These are phyloP conservation scores for Acrobasis repandana DNA, from an alignment of 2,888 invertebrate species.

Conservation along the genomic window DNA sequence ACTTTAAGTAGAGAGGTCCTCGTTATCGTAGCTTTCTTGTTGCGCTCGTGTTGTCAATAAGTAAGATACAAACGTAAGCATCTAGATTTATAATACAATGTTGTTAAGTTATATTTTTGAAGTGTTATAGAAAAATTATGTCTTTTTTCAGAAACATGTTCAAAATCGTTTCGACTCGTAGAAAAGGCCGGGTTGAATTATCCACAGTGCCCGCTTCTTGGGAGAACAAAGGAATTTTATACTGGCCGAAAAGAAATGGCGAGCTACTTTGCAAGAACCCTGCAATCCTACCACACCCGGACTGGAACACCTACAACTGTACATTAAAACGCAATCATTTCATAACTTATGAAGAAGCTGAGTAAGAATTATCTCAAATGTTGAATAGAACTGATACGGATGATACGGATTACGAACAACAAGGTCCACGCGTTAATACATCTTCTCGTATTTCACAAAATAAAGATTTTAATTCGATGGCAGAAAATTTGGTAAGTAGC, in stretches of 20 bases:
- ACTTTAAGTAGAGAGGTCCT: no score
- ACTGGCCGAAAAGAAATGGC: constrained; percentile 23
- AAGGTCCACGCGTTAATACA: constrained; percentile 19
- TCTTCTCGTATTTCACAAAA: constrained; percentile 19
- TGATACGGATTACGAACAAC: constrained; percentile 17
- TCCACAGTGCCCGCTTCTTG: constrained; percentile 24
- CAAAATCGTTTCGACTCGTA: constrained; percentile 23
- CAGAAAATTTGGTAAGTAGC: constrained; percentile 18
- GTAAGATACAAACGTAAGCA: no score
- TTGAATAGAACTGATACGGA: constrained; percentile 15
- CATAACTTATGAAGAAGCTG: constrained; percentile 17
- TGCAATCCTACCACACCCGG: constrained; percentile 10
- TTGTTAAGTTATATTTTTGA: constrained; percentile 2
- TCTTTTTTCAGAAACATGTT: constrained; percentile 24
- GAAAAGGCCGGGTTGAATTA: constrained; percentile 25
- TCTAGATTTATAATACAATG: no score
- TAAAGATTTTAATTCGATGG: constrained; percentile 19
- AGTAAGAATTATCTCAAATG: constrained; percentile 13
- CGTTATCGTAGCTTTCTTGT: no score
- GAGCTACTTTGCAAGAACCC: constrained; percentile 18
- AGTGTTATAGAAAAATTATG: constrained; percentile 13
- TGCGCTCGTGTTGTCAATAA: no score
- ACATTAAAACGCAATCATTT: constrained; percentile 24
- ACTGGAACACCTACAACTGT: constrained; percentile 18
- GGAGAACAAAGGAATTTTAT: constrained; percentile 24